phyloP scores from a whole-genome alignment of 2,888 invertebrate species.

The Drosophila fungiperda region DNA sequence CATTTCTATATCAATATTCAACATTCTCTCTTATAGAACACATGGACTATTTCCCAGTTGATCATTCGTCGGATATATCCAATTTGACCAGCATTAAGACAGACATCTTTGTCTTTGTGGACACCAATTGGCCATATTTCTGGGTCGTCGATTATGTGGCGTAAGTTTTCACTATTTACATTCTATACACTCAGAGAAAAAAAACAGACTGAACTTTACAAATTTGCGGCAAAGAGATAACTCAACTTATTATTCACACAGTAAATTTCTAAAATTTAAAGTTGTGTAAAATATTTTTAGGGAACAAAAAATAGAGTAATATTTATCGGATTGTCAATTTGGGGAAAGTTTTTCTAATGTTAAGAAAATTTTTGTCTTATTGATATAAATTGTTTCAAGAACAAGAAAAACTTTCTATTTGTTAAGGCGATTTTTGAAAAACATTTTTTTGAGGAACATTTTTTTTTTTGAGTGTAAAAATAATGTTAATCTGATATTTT shows the following conservation, averaged over 20 bases:
- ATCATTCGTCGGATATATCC: slow-evolving; percentile 61
- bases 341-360: neutral
- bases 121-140: slow-evolving; percentile 88
- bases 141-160: slow-evolving; percentile 88
- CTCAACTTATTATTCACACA: neutral
- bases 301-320: too few relatives aligned
- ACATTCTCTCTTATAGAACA: slow-evolving; percentile 32
- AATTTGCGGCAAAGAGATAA: neutral
- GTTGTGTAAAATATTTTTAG: too few relatives aligned
- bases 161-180: slow-evolving; percentile 82
- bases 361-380: too few relatives aligned
- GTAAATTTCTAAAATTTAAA: neutral
- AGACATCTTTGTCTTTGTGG: slow-evolving; percentile 89
- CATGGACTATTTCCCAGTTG: slow-evolving; percentile 58
- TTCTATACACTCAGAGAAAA: neutral
- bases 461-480: too few relatives aligned
- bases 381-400: too few relatives aligned
- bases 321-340: too few relatives aligned
- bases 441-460: too few relatives aligned
- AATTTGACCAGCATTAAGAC: slow-evolving; percentile 84
- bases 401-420: too few relatives aligned
- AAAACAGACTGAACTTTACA: neutral
- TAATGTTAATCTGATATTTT: neutral
- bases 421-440: too few relatives aligned
- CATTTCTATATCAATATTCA: neutral